Conservation (phyloP, 2,113 vertebrate genomes). For the Nicator chloris region DNA sequence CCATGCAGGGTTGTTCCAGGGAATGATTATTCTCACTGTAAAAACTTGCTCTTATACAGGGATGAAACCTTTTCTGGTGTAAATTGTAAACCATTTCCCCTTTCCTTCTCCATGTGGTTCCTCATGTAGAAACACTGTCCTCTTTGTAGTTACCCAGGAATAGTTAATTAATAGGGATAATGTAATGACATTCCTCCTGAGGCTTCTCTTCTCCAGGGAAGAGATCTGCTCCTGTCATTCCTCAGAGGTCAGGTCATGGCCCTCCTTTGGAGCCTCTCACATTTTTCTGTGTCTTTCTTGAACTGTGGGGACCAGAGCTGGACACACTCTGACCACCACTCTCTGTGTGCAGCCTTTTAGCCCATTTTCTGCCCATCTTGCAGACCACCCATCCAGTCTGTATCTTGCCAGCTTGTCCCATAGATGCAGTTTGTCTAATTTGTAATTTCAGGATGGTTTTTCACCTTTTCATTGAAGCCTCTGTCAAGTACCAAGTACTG, state of each 20-base stretch:
- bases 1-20: background rate
- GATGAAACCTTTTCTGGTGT: background rate
- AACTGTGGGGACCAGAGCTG: background rate
- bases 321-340: background rate
- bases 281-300: background rate
- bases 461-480: background rate
- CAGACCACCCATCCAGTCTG: background rate
- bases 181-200: background rate
- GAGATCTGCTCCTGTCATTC: background rate
- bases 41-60: background rate
- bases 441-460: background rate
- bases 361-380: background rate
- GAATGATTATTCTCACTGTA: background rate
- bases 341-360: background rate
- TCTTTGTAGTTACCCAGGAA: background rate
- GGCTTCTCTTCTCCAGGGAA: background rate
- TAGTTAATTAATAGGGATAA: too few species aligned
- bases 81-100: background rate
- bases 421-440: background rate
- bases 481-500: background rate
- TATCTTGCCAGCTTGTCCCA: background rate
- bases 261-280: background rate
- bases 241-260: background rate
- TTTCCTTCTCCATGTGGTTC: background rate
- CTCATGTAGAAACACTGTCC: background rate